Percentiles rank a stretch among this genome's conserved stretches.
Evolutionary conservation across 2,797 vertebrate genomes (phyloP).

Genomic region (Mormyrus proboscirostris): DNA sequence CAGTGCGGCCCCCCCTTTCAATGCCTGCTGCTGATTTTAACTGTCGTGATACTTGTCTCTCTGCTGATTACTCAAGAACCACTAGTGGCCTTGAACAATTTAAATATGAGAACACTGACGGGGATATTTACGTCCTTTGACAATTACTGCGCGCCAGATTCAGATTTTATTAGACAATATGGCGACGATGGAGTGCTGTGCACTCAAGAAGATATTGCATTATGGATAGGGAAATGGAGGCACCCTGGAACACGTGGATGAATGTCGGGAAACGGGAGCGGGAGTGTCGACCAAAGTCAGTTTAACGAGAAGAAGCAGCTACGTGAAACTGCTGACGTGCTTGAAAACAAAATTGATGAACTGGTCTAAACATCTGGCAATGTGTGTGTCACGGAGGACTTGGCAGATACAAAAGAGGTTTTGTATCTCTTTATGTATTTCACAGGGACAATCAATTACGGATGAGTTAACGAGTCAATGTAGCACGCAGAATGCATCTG

Average conservation of each 20-base stretch:
- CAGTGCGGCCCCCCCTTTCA: not conserved
- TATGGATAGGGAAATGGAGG: not conserved
- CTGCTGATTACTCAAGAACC: not conserved
- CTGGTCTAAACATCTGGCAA: not conserved
- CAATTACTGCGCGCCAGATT: not conserved
- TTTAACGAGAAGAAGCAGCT: not conserved
- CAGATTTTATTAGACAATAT: not conserved
- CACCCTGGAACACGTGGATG: not conserved
- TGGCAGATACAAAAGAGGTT: not conserved
- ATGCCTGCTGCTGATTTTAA: not conserved
- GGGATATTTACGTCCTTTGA: not conserved
- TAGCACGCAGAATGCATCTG: not conserved
- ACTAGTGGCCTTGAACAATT: not conserved
- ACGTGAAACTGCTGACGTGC: not conserved
- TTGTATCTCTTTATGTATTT: conserved; percentile 3
- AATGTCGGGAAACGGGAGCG: not conserved
- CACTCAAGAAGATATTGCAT: not conserved
- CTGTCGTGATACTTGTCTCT: not conserved
- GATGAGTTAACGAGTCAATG: not conserved
- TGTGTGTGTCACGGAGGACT: not conserved
- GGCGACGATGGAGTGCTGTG: not conserved
- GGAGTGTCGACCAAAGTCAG: not conserved
- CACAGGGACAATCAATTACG: conserved; percentile 8
- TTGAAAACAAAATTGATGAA: not conserved
- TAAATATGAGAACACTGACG: not conserved